Percentiles rank a stretch among this genome's conserved stretches.
Conservation (phyloP, 2,888 invertebrate species). For the Saturnia japonica region DNA sequence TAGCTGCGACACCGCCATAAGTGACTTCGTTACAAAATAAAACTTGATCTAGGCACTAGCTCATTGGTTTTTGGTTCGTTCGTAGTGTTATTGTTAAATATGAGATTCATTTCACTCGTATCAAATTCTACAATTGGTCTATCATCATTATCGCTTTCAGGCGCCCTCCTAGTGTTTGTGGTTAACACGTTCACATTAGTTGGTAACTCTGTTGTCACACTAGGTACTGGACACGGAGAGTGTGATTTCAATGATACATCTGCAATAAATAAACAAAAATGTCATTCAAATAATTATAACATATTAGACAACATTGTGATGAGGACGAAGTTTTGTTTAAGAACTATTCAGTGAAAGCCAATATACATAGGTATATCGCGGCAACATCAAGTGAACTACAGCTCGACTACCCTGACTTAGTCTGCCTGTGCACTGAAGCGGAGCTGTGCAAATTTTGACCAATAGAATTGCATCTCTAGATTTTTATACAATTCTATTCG, state of each 20-base stretch:
- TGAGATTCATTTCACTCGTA: neutral
- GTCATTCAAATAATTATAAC: neutral
- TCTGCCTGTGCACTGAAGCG: too few relatives aligned
- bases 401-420: too few relatives aligned
- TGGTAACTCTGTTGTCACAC: neutral
- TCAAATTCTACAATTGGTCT: neutral
- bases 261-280: conserved; percentile 15
- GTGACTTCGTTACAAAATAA: too few relatives aligned
- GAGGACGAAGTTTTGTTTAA: neutral
- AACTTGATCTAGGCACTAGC: neutral
- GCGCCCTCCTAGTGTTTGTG: neutral
- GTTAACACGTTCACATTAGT: neutral
- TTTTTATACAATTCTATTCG: too few relatives aligned
- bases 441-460: too few relatives aligned
- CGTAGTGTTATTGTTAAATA: neutral
- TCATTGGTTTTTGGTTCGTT: neutral
- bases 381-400: neutral
- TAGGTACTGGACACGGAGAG: conserved; percentile 19
- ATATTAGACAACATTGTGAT: neutral
- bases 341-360: neutral
- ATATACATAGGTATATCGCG: neutral
- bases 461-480: too few relatives aligned
- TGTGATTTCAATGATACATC: conserved; percentile 24
- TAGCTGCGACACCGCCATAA: too few relatives aligned
- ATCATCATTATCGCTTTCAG: neutral